Conservation (phyloP, 2,888 invertebrate species). For the Pristionchus japonicus region DNA sequence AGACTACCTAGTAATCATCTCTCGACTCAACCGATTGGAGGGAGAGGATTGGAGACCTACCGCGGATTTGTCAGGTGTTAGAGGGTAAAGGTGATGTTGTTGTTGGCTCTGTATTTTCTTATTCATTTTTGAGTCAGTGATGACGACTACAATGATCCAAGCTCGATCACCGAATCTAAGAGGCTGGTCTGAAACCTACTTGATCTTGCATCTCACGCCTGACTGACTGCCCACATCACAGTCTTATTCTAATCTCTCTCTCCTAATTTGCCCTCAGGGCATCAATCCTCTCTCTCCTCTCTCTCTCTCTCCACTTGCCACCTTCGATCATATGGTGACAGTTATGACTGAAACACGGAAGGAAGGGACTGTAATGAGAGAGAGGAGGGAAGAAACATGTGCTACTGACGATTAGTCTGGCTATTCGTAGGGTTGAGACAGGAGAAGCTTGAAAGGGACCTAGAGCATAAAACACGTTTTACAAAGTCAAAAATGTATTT, state of each 20-base stretch:
- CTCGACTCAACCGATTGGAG: background rate
- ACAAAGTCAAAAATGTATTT: no score
- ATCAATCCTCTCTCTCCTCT: conserved; percentile 3
- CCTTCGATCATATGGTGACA: conserved; percentile 18
- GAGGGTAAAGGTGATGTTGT: background rate
- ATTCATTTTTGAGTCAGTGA: background rate
- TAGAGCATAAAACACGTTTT: no score
- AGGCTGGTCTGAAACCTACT: background rate
- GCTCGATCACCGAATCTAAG: background rate
- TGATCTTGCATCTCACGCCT: background rate
- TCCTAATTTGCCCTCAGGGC: background rate
- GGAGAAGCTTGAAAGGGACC: background rate
- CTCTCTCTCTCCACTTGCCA: background rate
- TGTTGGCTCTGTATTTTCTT: background rate
- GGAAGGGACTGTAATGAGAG: background rate
- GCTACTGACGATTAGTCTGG: background rate
- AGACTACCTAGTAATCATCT: conserved; percentile 4
- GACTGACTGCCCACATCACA: background rate
- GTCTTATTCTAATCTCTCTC: background rate
- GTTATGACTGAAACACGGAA: conserved; percentile 12
- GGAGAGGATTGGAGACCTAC: background rate
- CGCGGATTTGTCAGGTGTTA: background rate
- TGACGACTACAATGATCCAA: background rate
- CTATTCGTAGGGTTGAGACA: background rate
- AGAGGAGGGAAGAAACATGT: conserved; percentile 14